Conservation (phyloP, 2,888 invertebrate species). For the Mesorhabditis sp. region DNA sequence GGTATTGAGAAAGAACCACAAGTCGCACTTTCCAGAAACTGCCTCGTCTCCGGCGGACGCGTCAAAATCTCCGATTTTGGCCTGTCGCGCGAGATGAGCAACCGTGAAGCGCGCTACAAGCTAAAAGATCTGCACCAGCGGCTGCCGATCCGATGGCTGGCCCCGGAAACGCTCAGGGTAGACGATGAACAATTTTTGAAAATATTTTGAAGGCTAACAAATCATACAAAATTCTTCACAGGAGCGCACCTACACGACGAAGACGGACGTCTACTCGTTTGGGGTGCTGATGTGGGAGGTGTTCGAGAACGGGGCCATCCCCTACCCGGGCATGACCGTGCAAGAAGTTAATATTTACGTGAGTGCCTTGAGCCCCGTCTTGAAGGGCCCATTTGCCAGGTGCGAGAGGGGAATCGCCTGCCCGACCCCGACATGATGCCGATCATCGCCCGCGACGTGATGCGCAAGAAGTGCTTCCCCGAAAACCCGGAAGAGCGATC, state of each 20-base stretch:
- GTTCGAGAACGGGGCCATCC: conserved; percentile 28
- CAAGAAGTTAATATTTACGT: conserved; percentile 31
- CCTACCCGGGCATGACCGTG: conserved; percentile 37
- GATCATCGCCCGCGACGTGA: conserved; percentile 27
- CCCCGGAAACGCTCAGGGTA: conserved; percentile 37
- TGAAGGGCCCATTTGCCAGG: conserved; percentile 3
- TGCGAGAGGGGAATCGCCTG: conserved; percentile 28
- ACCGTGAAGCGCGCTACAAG: conserved; percentile 36
- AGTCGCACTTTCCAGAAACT: conserved; percentile 20
- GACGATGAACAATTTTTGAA: neutral
- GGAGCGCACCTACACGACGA: conserved; percentile 27
- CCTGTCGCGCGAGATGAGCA: conserved; percentile 34
- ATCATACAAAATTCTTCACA: neutral
- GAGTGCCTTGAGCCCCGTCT: neutral
- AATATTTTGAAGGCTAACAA: too few species aligned
- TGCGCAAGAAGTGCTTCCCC: conserved; percentile 23
- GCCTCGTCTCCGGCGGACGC: conserved; percentile 28
- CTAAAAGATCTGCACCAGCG: conserved; percentile 35
- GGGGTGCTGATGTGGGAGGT: conserved; percentile 41
- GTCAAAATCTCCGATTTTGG: conserved; percentile 45
- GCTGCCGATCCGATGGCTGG: conserved; percentile 41
- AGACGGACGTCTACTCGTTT: conserved; percentile 41
- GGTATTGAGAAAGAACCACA: neutral
- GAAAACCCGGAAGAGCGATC: conserved; percentile 20
- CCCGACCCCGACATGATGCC: conserved; percentile 42